phyloP scores from a whole-genome alignment of 2,113 vertebrate species.

The Protomyctophum bolini region DNA sequence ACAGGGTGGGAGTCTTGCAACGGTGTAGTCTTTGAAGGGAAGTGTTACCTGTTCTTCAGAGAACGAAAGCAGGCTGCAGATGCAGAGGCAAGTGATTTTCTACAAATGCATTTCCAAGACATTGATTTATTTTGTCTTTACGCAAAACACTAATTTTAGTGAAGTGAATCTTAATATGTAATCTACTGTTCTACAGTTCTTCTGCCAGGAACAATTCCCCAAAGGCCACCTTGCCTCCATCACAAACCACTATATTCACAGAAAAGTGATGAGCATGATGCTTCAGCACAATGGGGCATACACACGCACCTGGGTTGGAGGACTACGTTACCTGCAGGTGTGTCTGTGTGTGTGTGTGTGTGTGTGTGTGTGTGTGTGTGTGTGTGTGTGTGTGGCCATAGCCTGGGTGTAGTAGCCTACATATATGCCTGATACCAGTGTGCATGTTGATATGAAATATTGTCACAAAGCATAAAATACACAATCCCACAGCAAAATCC shows the following conservation, averaged over 20 bases:
- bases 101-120: background rate
- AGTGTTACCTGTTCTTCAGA: slow-evolving; percentile 62
- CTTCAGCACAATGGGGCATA: slow-evolving; percentile 10
- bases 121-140: background rate
- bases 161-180: background rate
- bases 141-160: background rate
- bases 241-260: slow-evolving; percentile 40
- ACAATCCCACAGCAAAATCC: no score
- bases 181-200: slow-evolving; percentile 38
- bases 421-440: no score
- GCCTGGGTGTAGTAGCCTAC: no score
- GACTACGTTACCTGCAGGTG: slow-evolving; percentile 50
- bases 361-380: background rate
- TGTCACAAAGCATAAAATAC: no score
- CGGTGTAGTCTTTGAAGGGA: slow-evolving; percentile 35
- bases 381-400: no score
- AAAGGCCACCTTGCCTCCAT: slow-evolving; percentile 69
- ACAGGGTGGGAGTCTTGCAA: slow-evolving; percentile 37
- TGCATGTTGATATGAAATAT: no score
- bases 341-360: no score
- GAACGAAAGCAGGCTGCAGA: slow-evolving; percentile 23
- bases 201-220: slow-evolving; percentile 49
- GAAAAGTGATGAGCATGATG: slow-evolving; percentile 53
- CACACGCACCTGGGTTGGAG: slow-evolving; percentile 62
- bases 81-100: slow-evolving; percentile 57